phyloP scores from a whole-genome alignment of 2,888 invertebrate genomes.

The Ethmia dodecea region DNA sequence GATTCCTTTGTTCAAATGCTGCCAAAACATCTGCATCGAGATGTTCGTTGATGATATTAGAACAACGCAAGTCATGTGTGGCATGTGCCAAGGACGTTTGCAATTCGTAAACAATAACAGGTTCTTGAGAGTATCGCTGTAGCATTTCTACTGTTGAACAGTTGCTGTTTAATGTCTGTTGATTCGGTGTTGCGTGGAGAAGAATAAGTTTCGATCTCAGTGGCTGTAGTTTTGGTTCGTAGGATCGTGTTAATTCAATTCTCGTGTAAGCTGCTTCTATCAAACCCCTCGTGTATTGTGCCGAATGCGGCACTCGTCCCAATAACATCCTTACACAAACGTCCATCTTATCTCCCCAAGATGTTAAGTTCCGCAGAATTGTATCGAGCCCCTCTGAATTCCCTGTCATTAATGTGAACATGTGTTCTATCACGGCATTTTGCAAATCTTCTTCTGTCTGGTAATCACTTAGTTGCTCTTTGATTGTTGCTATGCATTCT shows the following conservation, averaged over 20 bases:
- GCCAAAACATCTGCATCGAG: conserved; percentile 29
- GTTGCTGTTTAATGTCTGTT: background rate
- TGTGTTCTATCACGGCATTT: conserved; percentile 36
- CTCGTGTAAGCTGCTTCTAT: conserved; percentile 35
- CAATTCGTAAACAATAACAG: conserved; percentile 30
- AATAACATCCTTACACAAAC: conserved; percentile 31
- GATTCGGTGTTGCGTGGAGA: conserved; percentile 20
- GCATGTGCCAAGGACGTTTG: conserved; percentile 26
- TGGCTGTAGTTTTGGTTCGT: conserved; percentile 16
- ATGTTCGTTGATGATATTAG: conserved; percentile 37
- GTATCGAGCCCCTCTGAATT: conserved; percentile 17
- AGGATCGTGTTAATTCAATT: conserved; percentile 21
- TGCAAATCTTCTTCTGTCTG: conserved; percentile 34
- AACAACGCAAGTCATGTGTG: conserved; percentile 31
- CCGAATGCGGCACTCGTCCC: conserved; percentile 39
- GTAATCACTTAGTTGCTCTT: conserved; percentile 27
- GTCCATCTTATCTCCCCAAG: conserved; percentile 32
- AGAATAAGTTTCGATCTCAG: conserved; percentile 33
- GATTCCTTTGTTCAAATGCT: conserved; percentile 32
- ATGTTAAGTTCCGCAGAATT: conserved; percentile 10
- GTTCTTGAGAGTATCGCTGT: conserved; percentile 27
- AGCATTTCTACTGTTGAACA: background rate
- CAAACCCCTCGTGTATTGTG: conserved; percentile 38
- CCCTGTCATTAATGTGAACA: conserved; percentile 35
- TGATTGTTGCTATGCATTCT: conserved; percentile 28